These are phyloP conservation scores for Antheraea yamamai DNA, from an alignment of 2,888 invertebrate species.

Conservation along the genomic window DNA sequence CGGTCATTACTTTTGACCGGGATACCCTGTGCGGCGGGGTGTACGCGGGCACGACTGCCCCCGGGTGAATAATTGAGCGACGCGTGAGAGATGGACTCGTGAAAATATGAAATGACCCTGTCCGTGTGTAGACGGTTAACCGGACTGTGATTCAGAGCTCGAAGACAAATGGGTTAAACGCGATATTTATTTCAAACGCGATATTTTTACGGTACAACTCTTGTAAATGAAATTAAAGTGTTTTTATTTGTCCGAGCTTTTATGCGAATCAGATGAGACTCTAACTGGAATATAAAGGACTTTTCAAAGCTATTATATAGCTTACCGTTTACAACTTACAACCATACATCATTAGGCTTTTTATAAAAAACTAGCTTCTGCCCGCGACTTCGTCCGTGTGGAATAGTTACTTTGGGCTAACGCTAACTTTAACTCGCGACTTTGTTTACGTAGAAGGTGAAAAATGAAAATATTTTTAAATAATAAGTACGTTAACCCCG, in stretches of 20 bases:
- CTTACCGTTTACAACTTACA: no score
- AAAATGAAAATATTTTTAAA: no score
- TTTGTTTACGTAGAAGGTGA: no score
- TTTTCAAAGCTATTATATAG: no score
- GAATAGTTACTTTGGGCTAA: no score
- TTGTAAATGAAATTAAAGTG: not conserved
- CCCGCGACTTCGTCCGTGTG: no score
- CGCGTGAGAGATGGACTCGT: slow-evolving; percentile 67
- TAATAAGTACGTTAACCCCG: no score
- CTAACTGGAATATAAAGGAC: no score
- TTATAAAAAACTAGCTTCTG: no score
- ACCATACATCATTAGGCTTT: no score
- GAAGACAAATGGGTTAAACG: slow-evolving; percentile 11
- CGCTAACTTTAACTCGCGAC: no score
- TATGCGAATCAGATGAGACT: no score
- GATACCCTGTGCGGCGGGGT: slow-evolving; percentile 25
- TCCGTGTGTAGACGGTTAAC: slow-evolving; percentile 51
- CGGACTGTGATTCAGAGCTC: slow-evolving; percentile 32
- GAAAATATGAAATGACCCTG: slow-evolving; percentile 77
- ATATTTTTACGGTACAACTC: not conserved
- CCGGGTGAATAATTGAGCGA: slow-evolving; percentile 73
- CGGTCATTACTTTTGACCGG: slow-evolving; percentile 73
- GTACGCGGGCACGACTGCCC: slow-evolving; percentile 35
- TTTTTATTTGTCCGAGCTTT: not conserved
- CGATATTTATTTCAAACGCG: slow-evolving; percentile 12